phyloP scores from a whole-genome alignment of 2,113 vertebrate species.

The Xenus cinereus region DNA sequence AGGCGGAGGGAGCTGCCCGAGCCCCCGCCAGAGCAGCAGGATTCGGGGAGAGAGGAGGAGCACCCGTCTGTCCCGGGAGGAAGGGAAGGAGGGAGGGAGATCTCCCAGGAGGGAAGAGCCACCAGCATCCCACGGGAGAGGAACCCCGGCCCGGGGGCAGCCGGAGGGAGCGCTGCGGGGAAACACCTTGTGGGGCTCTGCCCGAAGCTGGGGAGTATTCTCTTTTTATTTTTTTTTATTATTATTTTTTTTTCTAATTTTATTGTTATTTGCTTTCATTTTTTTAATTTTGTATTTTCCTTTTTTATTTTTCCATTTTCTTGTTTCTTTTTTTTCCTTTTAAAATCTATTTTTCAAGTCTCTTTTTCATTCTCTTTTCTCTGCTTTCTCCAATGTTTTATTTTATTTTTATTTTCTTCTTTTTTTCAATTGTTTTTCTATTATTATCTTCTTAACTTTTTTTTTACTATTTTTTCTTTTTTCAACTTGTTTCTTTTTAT shows the following conservation, averaged over 20 bases:
- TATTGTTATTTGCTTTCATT: neutral
- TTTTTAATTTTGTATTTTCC: neutral
- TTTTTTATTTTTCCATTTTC: neutral
- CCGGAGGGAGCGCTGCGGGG: neutral
- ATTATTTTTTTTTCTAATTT: neutral
- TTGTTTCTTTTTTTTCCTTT: neutral
- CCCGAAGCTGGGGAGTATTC: fast-evolving
- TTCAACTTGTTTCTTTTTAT: neutral
- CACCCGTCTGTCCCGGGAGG: neutral
- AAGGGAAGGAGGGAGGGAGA: too few species aligned
- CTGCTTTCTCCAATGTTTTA: too few species aligned
- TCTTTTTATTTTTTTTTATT: neutral
- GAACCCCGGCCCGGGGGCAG: neutral
- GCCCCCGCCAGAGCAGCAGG: constrained; percentile 33
- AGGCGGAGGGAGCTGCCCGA: constrained; percentile 29
- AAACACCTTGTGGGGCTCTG: neutral
- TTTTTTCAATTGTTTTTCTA: neutral
- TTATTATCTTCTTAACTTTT: neutral
- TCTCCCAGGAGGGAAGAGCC: fast-evolving
- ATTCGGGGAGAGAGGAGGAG: neutral
- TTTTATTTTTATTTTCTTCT: neutral
- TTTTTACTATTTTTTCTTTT: neutral
- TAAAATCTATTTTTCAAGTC: neutral
- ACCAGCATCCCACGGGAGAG: neutral
- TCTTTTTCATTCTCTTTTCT: too few species aligned